A percentile compares a stretch with the other conserved stretches of the same genome.
Conservation (phyloP, 2,797 vertebrate genomes). For the Brachyalestes nurse region DNA sequence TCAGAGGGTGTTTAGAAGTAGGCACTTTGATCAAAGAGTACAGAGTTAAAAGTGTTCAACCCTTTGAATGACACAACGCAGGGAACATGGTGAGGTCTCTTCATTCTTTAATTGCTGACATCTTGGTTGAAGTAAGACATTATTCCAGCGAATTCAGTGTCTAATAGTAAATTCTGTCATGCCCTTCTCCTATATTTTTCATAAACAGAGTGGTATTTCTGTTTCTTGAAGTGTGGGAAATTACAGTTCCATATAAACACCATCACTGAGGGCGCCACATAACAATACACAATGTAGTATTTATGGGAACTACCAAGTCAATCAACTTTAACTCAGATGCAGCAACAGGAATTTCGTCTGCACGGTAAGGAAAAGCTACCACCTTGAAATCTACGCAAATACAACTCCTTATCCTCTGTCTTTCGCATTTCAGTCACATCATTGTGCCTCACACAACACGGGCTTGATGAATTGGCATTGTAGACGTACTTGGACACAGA, state of each 20-base stretch:
- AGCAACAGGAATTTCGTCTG: conserved; percentile 55
- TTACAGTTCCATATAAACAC: conserved; percentile 13
- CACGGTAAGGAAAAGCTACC: conserved; percentile 41
- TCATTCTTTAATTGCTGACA: background rate
- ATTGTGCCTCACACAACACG: conserved; percentile 49
- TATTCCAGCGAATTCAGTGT: background rate
- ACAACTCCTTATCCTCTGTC: conserved; percentile 9
- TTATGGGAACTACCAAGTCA: conserved; percentile 31
- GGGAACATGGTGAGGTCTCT: background rate
- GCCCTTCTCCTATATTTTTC: background rate
- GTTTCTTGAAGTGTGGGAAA: conserved; percentile 51
- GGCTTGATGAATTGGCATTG: conserved; percentile 53
- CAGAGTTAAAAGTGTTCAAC: too few relatives aligned
- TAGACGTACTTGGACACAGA: conserved; percentile 32
- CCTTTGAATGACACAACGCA: too few relatives aligned
- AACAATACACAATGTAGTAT: conserved; percentile 49
- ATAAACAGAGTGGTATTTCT: conserved; percentile 1
- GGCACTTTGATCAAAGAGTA: too few relatives aligned
- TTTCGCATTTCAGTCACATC: conserved; percentile 40
- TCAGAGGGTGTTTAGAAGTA: too few relatives aligned
- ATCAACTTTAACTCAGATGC: conserved; percentile 38
- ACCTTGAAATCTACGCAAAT: conserved; percentile 29
- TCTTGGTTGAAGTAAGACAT: background rate
- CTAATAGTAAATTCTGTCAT: conserved; percentile 4
- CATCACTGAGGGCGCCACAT: background rate